Base-by-base conservation (phyloP, 2,113 vertebrate genomes). In the Hippocampus barbouri region DNA sequence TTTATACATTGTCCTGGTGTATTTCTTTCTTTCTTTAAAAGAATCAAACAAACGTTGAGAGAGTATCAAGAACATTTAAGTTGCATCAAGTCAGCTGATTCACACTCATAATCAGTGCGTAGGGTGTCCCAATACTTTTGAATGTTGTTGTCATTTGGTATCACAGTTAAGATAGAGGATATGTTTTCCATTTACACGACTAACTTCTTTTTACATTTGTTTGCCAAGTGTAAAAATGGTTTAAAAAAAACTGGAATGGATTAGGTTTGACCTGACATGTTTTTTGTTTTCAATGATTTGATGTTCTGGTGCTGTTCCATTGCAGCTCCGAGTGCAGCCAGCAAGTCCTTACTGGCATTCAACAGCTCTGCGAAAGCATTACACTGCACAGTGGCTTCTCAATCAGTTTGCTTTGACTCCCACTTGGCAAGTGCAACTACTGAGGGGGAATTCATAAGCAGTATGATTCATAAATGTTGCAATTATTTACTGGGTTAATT, bases 401-500 rank as follows among this genome's bases (percentile, higher is more conserved):
- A 66, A 74, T 81, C 71, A 69, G 78, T 61, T 73, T 54, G 41
- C 71, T 72, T 49, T 47, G 82, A 83, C 72, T 85, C 77, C 79
- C 73, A 75, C 66, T 66, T 34, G 68, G 83, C 81, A 77, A 80
- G 68, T 62, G 38, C 61, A 66, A 71, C 66, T 34, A 80, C 77
- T 62, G 69, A 78, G 82, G 76, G 85, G 87, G 81, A 87, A 87
- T 87, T 90, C 87, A 84, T 79, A 89, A 78, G 76, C 82, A 89
- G 80, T 87, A 89, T 88, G 88, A 90, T 89, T 91, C 88, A 91
- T 89, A 81, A 85, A 90, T 88, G 79, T 83, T 81, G 79, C 90
- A 92, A 90, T 91, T 92, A 90, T 85, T 89, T 82, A 77, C 89
- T 80, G 79, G 89, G 89, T 88, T 85, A 90, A 91, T 86, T 82